A percentile compares a stretch with the other conserved stretches of the same genome.
Evolutionary conservation across 2,113 vertebrate species (phyloP).

Genomic region (Hyla sarda): DNA sequence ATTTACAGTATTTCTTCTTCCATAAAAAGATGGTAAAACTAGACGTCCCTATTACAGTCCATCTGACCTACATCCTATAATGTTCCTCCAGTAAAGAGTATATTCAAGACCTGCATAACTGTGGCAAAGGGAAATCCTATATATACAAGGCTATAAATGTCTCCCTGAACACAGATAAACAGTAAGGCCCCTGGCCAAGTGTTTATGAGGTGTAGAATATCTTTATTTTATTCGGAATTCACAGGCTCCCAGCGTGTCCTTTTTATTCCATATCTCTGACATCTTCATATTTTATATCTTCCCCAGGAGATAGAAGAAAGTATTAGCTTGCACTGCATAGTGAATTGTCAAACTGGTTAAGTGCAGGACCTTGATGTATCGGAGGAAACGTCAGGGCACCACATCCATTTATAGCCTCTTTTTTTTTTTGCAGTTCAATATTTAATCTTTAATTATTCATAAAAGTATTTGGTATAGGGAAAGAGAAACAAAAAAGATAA

Average conservation of each 20-base stretch:
- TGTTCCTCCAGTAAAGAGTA: slow-evolving; percentile 25
- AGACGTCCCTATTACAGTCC: not conserved
- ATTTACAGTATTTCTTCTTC: not conserved
- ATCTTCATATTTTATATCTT: slow-evolving; percentile 57
- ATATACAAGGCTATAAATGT: slow-evolving; percentile 58
- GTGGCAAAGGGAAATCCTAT: slow-evolving; percentile 52
- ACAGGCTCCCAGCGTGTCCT: slow-evolving; percentile 41
- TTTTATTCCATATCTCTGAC: slow-evolving; percentile 57
- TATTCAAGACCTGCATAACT: slow-evolving; percentile 37
- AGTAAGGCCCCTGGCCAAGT: slow-evolving; percentile 57
- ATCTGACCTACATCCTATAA: slow-evolving; percentile 52
- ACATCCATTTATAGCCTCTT: slow-evolving; percentile 36
- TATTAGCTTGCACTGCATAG: slow-evolving; percentile 36
- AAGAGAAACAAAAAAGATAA: no score
- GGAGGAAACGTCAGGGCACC: not conserved
- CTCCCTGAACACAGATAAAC: slow-evolving; percentile 58
- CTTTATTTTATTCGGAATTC: slow-evolving; percentile 60
- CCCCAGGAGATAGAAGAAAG: slow-evolving; percentile 48
- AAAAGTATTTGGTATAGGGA: not conserved
- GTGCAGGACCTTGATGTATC: slow-evolving; percentile 41
- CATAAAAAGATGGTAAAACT: not conserved
- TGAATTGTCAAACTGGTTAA: slow-evolving; percentile 52
- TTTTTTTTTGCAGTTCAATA: slow-evolving; percentile 35
- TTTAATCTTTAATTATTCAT: slow-evolving; percentile 55
- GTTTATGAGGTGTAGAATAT: slow-evolving; percentile 59